phyloP scores from a whole-genome alignment of 2,888 invertebrate genomes.

The Noctuana brunneofusca region DNA sequence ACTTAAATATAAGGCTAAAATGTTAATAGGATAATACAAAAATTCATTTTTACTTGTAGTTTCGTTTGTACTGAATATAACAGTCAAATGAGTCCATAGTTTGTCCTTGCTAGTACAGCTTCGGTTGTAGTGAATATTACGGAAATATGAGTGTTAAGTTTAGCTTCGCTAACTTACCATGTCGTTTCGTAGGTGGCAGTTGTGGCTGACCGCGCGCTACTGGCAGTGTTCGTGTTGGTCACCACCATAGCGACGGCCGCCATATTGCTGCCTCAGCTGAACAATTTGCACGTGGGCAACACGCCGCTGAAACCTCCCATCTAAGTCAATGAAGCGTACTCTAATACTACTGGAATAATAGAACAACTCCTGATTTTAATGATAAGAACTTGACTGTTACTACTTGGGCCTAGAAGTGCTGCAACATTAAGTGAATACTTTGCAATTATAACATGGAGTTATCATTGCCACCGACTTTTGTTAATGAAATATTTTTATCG shows the following conservation, averaged over 20 bases:
- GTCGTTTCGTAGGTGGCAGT: conserved; percentile 83
- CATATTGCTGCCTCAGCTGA: conserved; percentile 87
- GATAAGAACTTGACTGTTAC: neutral
- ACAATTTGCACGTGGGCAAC: conserved; percentile 78
- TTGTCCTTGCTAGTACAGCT: too few species aligned
- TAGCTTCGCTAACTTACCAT: neutral
- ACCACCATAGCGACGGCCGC: conserved; percentile 91
- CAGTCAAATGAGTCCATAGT: too few species aligned
- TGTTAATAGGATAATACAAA: too few species aligned
- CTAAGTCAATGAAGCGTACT: conserved; percentile 54
- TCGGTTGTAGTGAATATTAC: too few species aligned
- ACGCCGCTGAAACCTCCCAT: conserved; percentile 73
- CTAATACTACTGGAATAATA: too few species aligned
- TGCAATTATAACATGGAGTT: neutral
- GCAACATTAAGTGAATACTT: too few species aligned
- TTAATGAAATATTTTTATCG: neutral
- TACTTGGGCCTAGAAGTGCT: neutral
- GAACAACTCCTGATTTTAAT: too few species aligned
- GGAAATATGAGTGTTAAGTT: neutral
- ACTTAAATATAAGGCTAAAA: too few species aligned
- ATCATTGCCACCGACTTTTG: neutral
- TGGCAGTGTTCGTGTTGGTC: conserved; percentile 89
- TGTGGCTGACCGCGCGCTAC: conserved; percentile 90
- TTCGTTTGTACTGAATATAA: too few species aligned
- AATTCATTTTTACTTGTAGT: too few species aligned